Base-by-base conservation (phyloP, 2,113 vertebrate species). In the Elaphurus davidianus region DNA sequence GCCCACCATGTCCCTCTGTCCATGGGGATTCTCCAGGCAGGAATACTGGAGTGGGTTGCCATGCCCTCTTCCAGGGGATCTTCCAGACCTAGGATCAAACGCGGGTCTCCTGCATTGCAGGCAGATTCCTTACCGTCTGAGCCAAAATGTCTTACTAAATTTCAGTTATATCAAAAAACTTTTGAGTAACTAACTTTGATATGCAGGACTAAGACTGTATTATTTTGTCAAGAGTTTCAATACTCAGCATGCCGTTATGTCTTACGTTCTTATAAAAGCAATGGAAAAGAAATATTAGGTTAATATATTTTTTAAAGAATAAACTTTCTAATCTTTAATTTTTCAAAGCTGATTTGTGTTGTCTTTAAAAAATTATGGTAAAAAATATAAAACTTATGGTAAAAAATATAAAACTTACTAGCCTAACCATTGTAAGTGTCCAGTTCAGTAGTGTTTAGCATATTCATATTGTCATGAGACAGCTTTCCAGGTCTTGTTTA, bases 191-290 rank as follows among this genome's bases (percentile, higher is more conserved):
- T 95, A 47, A 64, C 62, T 90, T 95, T 57, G 15, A 33, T 87
- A 71, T 62, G 11, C 52, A n/a, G 79, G 25, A 40, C 84, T 79
- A 79, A 78, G 36, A 57, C 64, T 90, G 1, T 84, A 79, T 94
- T 93, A 25, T 64, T 95, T 94, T 91, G n/a, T 27, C 45, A 96
- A 74, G 36, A 93, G 62, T 3, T 90, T 92, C 87, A 93, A 67
- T 96, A 76, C 27, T 81, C 50, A 91, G 40, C 25, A 36, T 94
- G 95, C 40, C 87, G 0, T 97, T 97, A 16, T 97, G 82, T 87
- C 8, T 23, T 79, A 60, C 54, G 8, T 94, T 93, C 57, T 92
- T 92, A 16, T 71, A 93, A 92, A 83, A 33, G 45, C 28, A 87
- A 21, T 95, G 64, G 59, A 54, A 87, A 93, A 60, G 33, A 90